Percentiles rank a stretch among this genome's conserved stretches.
Evolutionary conservation across 2,113 vertebrate genomes (phyloP).

Genomic region (Pachypanchax playfairii): DNA sequence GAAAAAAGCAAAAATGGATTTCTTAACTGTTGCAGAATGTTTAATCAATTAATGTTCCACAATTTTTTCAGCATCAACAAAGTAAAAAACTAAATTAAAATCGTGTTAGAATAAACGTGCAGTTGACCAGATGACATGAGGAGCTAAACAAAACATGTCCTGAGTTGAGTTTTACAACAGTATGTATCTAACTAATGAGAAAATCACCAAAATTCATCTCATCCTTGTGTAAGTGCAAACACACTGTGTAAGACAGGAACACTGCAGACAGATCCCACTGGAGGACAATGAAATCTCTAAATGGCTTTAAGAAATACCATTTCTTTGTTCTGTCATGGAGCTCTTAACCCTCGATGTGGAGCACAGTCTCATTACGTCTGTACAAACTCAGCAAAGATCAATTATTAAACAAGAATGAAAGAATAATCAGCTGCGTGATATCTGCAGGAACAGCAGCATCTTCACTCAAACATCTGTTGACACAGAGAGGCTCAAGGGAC

Average conservation of each 20-base stretch:
- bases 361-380: constrained; percentile 55
- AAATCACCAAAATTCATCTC: constrained; percentile 59
- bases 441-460: constrained; percentile 1
- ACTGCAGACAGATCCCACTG: constrained; percentile 73
- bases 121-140: neutral
- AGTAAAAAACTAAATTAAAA: too few relatives aligned
- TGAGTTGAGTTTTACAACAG: too few relatives aligned
- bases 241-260: constrained; percentile 62
- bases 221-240: constrained; percentile 61
- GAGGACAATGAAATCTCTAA: constrained; percentile 62
- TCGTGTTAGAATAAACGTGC: too few relatives aligned
- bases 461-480: constrained; percentile 8
- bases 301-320: constrained; percentile 49
- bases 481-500: constrained; percentile 13
- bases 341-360: constrained; percentile 54
- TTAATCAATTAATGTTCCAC: too few relatives aligned
- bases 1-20: too few relatives aligned
- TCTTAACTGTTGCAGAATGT: too few relatives aligned
- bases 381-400: constrained; percentile 54
- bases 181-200: neutral
- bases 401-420: constrained; percentile 43
- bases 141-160: neutral
- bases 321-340: constrained; percentile 26
- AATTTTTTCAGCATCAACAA: too few relatives aligned
- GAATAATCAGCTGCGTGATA: constrained; percentile 41